Evolutionary conservation across 2,113 vertebrate genomes (phyloP), one percentile per base, ranked within the genome.

Genomic region (Amphiprion ocellaris): DNA sequence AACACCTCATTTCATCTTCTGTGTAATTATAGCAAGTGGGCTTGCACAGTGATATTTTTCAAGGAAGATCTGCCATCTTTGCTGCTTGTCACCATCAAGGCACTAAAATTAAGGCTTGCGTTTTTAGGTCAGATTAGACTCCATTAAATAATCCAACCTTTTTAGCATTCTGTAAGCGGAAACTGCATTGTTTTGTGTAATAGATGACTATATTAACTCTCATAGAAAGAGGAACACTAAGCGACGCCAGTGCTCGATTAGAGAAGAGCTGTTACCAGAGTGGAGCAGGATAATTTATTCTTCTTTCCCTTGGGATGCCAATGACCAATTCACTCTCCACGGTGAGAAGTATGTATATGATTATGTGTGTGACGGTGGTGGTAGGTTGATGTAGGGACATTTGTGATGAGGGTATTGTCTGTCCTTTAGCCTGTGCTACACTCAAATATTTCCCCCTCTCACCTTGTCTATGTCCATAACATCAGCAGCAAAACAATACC

Each of bases 201-300:
- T 87, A 88, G 79, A 87, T 86, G 83, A 89, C 73, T 70, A 64
- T 90, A 81, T 94, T 93, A 90, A 82, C 87, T 87, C 67, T 80
- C 68, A 47, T 78, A 76, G 79, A 74, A 79, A 89, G 87, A 85
- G 74, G 58, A 89, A 81, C 77, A 82, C 80, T 74, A 82, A 62
- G 74, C 17, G 54, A 86, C 82, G 77, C 88, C 90, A 85, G 83
- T 66, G 52, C 82, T 82, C 62, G 55, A 87, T 93, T 90, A 86
- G 83, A 84, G 79, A 81, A 53, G 71, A 87, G 88, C 86, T 90
- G 82, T 92, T 91, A 88, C 78, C 89, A 82, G 82, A 87, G 88
- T 91, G 77, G 62, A 53, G 71, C 60, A 64, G 82, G 81, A 89
- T 89, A 73, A 90, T 92, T 91, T 88, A 89, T 89, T 85, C 79